A percentile compares a stretch with the other conserved stretches of the same genome.
Conservation (phyloP, 2,888 invertebrate species). For the Leucophora obtusa region DNA sequence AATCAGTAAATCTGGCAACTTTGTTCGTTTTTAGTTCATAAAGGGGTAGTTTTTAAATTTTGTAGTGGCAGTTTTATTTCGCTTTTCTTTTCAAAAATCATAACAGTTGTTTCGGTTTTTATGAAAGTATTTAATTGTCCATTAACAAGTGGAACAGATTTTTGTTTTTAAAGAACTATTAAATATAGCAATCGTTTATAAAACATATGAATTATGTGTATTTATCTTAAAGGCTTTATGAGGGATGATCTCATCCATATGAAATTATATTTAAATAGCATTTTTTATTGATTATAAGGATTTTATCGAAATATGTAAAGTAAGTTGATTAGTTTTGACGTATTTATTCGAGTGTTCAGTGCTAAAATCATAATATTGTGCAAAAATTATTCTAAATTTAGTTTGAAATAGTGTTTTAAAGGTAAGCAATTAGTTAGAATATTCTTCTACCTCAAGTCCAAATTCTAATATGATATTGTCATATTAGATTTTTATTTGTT, state of each 20-base stretch:
- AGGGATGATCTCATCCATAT: slow-evolving; percentile 21
- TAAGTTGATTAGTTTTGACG: background rate
- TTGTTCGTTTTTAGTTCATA: background rate
- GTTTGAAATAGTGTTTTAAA: too few species aligned
- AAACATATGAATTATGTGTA: background rate
- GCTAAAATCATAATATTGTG: background rate
- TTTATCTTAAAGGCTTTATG: background rate
- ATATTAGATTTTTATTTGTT: too few species aligned
- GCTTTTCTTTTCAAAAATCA: slow-evolving; percentile 25
- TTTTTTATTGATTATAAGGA: background rate
- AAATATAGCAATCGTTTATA: background rate
- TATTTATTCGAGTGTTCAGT: background rate
- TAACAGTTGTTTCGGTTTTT: slow-evolving; percentile 39
- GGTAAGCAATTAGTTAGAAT: too few species aligned
- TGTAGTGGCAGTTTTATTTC: background rate
- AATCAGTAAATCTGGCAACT: too few species aligned
- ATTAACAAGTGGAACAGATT: background rate
- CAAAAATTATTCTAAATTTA: too few species aligned
- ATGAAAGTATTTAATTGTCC: background rate
- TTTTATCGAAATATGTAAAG: background rate
- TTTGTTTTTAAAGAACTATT: background rate
- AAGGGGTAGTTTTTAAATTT: slow-evolving; percentile 18
- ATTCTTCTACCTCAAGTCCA: too few species aligned
- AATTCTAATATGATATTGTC: too few species aligned
- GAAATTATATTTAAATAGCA: background rate